A percentile compares a stretch with the other conserved stretches of the same genome.
phyloP scores from a whole-genome alignment of 2,797 vertebrate genomes.

The Avahi laniger region DNA sequence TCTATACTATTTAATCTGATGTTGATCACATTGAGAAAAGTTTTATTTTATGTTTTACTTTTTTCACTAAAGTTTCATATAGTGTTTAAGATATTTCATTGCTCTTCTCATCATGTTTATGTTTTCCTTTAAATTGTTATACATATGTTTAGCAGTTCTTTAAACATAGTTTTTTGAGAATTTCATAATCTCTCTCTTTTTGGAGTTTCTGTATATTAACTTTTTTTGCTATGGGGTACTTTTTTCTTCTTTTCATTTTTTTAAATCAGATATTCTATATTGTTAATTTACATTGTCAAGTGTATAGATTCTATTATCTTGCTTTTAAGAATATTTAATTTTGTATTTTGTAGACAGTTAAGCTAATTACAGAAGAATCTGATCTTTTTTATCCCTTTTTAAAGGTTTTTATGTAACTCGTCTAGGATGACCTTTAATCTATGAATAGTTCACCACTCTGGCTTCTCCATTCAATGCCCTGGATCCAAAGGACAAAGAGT shows the following conservation, averaged over 20 bases:
- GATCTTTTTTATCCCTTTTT: neutral
- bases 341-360: neutral
- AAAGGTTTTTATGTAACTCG: neutral
- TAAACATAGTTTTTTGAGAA: neutral
- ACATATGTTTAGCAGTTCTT: neutral
- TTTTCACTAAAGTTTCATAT: neutral
- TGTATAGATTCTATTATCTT: neutral
- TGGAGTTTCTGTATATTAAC: neutral
- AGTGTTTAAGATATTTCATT: neutral
- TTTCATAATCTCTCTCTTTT: neutral
- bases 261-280: neutral
- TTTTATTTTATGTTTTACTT: neutral
- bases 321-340: neutral
- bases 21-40: neutral
- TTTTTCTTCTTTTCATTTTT: neutral
- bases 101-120: neutral
- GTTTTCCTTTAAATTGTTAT: neutral
- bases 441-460: neutral
- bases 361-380: neutral
- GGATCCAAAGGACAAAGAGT: neutral
- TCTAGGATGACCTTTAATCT: neutral
- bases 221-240: neutral
- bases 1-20: neutral
- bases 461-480: neutral
- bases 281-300: neutral